Percentiles rank a stretch among this genome's conserved stretches.
phyloP scores from a whole-genome alignment of 2,888 invertebrate genomes.

The Sphaerolaimus hirsutus region DNA sequence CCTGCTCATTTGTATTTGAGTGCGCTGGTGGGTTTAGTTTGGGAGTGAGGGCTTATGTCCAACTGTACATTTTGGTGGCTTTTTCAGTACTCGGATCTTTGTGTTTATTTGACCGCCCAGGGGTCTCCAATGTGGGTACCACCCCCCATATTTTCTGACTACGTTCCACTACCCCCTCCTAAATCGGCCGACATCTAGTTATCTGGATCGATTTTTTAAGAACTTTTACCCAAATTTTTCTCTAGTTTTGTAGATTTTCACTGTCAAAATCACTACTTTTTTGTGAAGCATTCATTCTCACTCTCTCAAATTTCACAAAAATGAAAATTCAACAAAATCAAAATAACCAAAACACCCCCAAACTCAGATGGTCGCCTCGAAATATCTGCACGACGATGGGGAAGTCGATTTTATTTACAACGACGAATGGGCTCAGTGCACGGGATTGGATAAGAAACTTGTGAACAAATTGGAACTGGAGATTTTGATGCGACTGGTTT shows the following conservation, averaged over 20 bases:
- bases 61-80: too few relatives aligned
- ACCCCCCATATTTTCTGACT: too few relatives aligned
- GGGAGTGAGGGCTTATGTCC: neutral
- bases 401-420: conserved; percentile 70
- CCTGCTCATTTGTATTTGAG: conserved; percentile 80
- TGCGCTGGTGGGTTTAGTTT: conserved; percentile 46
- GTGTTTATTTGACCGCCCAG: too few relatives aligned
- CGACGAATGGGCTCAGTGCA: conserved; percentile 72
- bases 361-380: conserved; percentile 70
- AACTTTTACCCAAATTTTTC: too few relatives aligned
- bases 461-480: conserved; percentile 60
- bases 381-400: conserved; percentile 74
- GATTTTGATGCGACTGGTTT: conserved; percentile 59
- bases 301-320: neutral
- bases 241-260: too few relatives aligned
- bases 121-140: too few relatives aligned
- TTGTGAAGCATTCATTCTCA: neutral
- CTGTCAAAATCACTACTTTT: too few relatives aligned
- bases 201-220: too few relatives aligned
- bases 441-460: conserved; percentile 44
- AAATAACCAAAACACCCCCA: too few relatives aligned
- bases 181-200: too few relatives aligned
- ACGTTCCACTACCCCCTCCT: too few relatives aligned
- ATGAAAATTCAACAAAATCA: neutral
- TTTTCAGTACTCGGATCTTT: too few relatives aligned